phyloP scores from a whole-genome alignment of 2,888 invertebrate genomes.

The Cerceris rybyensis region DNA sequence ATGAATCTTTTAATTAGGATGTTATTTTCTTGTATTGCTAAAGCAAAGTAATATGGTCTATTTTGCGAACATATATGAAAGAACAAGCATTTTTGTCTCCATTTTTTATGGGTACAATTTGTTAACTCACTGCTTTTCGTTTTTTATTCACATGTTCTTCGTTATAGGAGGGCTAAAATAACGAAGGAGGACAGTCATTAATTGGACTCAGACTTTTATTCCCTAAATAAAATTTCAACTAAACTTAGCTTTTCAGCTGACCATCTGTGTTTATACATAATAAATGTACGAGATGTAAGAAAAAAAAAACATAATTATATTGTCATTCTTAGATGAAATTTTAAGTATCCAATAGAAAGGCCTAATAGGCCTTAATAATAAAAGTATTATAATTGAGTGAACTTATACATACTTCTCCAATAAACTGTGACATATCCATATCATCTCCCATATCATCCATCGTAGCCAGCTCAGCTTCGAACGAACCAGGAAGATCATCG shows the following conservation, averaged over 20 bases:
- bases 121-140: conserved; percentile 42
- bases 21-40: too few species aligned
- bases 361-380: neutral
- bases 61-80: neutral
- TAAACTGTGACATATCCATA: conserved; percentile 82
- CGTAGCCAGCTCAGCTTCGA: conserved; percentile 88
- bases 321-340: neutral
- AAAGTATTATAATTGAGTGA: neutral
- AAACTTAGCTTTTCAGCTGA: neutral
- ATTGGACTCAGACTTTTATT: neutral
- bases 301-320: neutral
- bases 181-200: conserved; percentile 20
- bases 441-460: conserved; percentile 86
- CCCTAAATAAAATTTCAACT: too few species aligned
- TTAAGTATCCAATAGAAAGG: neutral
- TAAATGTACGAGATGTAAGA: neutral
- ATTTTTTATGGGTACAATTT: neutral
- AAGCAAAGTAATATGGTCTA: neutral
- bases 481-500: conserved; percentile 85
- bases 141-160: conserved; percentile 6
- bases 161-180: conserved; percentile 32
- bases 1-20: too few species aligned
- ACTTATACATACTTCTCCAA: conserved; percentile 81
- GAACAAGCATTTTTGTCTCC: neutral
- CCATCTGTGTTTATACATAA: neutral